These are phyloP conservation scores for Eudasyphora cyanicolor DNA, from an alignment of 2,888 invertebrate genomes.

Conservation along the genomic window DNA sequence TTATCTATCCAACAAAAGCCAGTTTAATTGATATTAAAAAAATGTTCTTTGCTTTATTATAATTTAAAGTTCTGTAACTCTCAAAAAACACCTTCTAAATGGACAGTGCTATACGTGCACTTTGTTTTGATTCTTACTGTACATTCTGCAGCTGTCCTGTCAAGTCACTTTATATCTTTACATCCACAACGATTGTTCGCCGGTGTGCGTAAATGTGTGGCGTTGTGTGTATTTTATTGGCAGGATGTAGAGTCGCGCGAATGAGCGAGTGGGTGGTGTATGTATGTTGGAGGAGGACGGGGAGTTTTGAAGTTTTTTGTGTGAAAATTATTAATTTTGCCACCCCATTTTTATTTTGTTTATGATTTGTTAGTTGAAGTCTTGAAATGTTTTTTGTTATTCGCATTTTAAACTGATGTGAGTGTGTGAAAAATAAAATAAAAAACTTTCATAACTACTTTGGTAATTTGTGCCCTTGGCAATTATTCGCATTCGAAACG, in stretches of 20 bases:
- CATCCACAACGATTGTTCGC: background rate
- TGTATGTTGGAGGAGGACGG: background rate
- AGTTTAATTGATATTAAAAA: no score
- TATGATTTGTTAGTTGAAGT: constrained; percentile 33
- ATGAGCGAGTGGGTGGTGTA: background rate
- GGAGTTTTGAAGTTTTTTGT: no score
- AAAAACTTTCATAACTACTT: constrained; percentile 39
- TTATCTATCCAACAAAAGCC: no score
- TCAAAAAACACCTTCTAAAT: no score
- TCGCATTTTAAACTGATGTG: constrained; percentile 27
- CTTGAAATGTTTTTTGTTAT: constrained; percentile 30
- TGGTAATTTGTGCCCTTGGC: constrained; percentile 34
- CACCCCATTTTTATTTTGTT: constrained; percentile 35
- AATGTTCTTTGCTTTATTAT: no score
- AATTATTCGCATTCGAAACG: constrained; percentile 29
- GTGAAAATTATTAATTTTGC: constrained; percentile 32
- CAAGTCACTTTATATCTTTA: background rate
- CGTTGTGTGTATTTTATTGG: constrained; percentile 18
- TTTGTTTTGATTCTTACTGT: background rate
- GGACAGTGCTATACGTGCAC: no score
- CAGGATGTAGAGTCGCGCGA: background rate
- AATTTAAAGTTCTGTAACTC: no score
- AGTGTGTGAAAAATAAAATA: constrained; percentile 43
- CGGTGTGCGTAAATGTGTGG: no score
- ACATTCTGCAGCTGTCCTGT: background rate